These are phyloP conservation scores for Rhodinocichla rosea DNA, from an alignment of 2,113 vertebrate genomes.

Conservation along the genomic window DNA sequence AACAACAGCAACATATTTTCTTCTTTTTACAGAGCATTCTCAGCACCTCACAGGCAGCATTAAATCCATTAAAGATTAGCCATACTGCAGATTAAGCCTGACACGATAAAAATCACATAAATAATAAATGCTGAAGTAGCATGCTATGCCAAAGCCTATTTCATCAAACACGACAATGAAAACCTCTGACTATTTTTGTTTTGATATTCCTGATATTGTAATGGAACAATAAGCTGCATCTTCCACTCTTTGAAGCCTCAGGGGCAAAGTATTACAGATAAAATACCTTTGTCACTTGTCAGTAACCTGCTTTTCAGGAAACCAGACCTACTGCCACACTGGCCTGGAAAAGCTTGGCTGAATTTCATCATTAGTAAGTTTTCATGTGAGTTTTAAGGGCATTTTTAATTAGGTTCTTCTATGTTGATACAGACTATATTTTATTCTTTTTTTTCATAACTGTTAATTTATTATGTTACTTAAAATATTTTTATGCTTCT, in stretches of 20 bases:
- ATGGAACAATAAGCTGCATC: neutral
- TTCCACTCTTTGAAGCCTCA: neutral
- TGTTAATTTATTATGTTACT: neutral
- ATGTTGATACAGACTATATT: neutral
- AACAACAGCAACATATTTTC: neutral
- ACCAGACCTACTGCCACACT: accelerated
- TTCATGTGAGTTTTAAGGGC: neutral
- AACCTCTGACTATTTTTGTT: neutral
- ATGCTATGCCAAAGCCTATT: neutral
- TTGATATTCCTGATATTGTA: neutral
- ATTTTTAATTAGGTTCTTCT: neutral
- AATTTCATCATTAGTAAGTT: neutral
- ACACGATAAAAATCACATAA: conserved; percentile 20
- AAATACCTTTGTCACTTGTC: neutral
- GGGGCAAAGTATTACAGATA: neutral
- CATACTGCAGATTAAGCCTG: neutral
- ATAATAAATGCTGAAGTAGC: neutral
- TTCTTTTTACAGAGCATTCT: neutral
- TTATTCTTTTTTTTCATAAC: neutral
- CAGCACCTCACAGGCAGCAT: neutral
- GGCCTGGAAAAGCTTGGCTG: neutral
- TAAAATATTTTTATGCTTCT: neutral
- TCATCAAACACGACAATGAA: neutral
- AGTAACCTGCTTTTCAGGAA: neutral
- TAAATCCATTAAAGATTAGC: conserved; percentile 30